Conservation (phyloP, 2,888 invertebrate genomes). For the Trilocha varians region DNA sequence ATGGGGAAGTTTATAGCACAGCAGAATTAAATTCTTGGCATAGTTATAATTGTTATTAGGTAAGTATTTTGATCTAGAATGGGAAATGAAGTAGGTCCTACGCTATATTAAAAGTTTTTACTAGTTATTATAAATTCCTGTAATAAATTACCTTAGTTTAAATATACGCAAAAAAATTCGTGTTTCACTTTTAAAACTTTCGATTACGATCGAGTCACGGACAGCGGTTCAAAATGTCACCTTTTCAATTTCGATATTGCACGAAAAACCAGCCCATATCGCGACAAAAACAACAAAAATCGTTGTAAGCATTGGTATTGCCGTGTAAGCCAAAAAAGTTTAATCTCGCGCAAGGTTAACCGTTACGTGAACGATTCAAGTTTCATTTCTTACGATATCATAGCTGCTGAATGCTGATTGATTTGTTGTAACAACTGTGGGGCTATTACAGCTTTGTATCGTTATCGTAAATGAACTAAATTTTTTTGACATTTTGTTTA, state of each 20-base stretch:
- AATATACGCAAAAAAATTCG: too few species aligned
- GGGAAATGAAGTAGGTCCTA: too few species aligned
- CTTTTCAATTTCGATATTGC: not conserved
- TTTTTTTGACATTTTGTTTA: too few species aligned
- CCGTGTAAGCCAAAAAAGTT: conserved; percentile 14
- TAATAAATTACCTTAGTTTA: too few species aligned
- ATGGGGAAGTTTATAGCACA: too few species aligned
- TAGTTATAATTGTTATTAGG: too few species aligned
- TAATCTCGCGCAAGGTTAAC: conserved; percentile 32
- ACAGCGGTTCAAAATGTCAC: not conserved
- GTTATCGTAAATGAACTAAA: too few species aligned
- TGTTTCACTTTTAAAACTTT: not conserved
- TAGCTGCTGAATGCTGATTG: conserved; percentile 22
- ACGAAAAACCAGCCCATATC: not conserved
- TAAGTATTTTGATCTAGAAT: too few species aligned
- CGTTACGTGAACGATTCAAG: conserved; percentile 38
- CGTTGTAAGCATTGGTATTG: not conserved
- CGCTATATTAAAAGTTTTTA: too few species aligned
- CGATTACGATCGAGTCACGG: not conserved
- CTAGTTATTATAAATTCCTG: too few species aligned
- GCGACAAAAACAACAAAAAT: not conserved
- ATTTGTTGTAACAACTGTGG: conserved; percentile 24
- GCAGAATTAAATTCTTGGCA: too few species aligned
- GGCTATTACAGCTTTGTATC: too few species aligned
- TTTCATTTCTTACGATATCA: conserved; percentile 27